Percentiles rank a stretch among this genome's conserved stretches.
These are phyloP conservation scores for Tanytarsus gracilentus DNA, from an alignment of 2,888 invertebrate genomes.

Conservation along the genomic window DNA sequence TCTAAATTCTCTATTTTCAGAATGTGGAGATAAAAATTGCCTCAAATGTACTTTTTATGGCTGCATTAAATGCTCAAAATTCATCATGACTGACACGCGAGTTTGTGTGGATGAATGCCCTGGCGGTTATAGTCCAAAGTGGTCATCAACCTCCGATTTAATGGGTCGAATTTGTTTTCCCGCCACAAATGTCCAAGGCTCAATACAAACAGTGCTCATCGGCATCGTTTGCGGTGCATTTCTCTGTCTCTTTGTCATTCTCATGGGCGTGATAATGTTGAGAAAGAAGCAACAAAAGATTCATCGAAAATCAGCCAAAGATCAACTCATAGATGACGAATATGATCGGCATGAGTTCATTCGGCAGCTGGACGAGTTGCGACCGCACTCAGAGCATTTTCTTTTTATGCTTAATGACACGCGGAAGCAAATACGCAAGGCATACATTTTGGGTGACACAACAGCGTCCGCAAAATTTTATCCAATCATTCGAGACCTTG, in stretches of 20 bases:
- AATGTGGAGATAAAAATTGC: constrained; percentile 56
- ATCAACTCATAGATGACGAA: constrained; percentile 45
- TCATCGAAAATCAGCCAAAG: constrained; percentile 37
- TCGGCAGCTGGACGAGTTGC: constrained; percentile 54
- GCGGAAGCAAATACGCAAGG: constrained; percentile 67
- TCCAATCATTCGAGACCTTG: constrained; percentile 64
- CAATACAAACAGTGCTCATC: constrained; percentile 32
- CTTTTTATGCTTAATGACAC: constrained; percentile 79
- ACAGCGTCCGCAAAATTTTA: constrained; percentile 64
- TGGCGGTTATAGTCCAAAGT: constrained; percentile 51
- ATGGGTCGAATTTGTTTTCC: constrained; percentile 58
- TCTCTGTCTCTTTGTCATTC: constrained; percentile 47
- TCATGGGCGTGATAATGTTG: constrained; percentile 45
- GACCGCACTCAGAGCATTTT: constrained; percentile 68
- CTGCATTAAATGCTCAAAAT: constrained; percentile 61
- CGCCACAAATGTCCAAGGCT: constrained; percentile 43
- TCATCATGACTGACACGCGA: constrained; percentile 54
- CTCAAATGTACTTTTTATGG: constrained; percentile 59
- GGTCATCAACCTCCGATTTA: constrained; percentile 56
- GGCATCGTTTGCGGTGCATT: constrained; percentile 49
- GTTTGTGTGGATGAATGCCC: constrained; percentile 58
- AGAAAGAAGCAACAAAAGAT: constrained; percentile 38
- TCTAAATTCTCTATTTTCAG: constrained; percentile 43
- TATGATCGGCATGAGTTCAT: constrained; percentile 57
- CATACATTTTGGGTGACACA: constrained; percentile 62